These are phyloP conservation scores for Smittia aterrima DNA, from an alignment of 2,888 invertebrate genomes.

Conservation along the genomic window DNA sequence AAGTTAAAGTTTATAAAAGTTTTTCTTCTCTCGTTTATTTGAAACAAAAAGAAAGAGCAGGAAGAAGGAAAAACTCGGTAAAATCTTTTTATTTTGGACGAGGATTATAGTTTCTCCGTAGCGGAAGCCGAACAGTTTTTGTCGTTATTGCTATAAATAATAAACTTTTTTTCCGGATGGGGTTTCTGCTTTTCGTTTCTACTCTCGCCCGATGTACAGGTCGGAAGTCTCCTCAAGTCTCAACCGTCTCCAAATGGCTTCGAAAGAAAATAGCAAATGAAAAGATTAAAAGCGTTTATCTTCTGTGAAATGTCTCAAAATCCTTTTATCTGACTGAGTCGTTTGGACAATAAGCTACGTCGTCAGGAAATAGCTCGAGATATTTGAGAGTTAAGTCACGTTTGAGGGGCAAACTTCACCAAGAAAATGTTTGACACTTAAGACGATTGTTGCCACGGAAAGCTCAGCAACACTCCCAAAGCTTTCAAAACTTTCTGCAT, in stretches of 20 bases:
- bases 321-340: too few species aligned
- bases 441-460: too few species aligned
- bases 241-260: too few species aligned
- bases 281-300: too few species aligned
- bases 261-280: too few species aligned
- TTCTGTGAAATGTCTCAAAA: too few species aligned
- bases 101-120: neutral
- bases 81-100: neutral
- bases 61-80: neutral
- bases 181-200: neutral
- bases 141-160: conserved; percentile 37
- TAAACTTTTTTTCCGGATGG: conserved; percentile 27
- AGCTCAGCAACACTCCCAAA: neutral
- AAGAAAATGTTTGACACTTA: too few species aligned
- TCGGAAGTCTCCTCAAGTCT: neutral
- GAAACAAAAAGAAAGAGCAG: neutral
- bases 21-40: neutral
- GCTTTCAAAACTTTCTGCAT: neutral
- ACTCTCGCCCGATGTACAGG: neutral
- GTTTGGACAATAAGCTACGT: too few species aligned
- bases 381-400: too few species aligned
- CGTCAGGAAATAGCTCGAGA: too few species aligned
- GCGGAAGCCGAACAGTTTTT: conserved; percentile 19
- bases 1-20: conserved; percentile 20
- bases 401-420: too few species aligned